Evolutionary conservation across 2,888 invertebrate genomes (phyloP).

Genomic region (Acronicta leporina): DNA sequence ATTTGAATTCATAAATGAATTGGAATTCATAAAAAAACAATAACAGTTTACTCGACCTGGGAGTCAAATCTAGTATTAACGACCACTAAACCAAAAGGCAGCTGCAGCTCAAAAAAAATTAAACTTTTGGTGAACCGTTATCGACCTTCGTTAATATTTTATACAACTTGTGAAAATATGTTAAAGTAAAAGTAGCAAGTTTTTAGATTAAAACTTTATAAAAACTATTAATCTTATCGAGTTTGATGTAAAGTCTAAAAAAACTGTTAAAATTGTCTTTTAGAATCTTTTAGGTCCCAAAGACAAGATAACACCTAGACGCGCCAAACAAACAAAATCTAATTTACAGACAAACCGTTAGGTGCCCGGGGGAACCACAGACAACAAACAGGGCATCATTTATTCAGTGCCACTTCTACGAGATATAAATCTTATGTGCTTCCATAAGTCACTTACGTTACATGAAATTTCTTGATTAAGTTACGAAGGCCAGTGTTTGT

Average conservation of each 20-base stretch:
- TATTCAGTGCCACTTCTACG: constrained; percentile 58
- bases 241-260: constrained; percentile 3
- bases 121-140: too few relatives aligned
- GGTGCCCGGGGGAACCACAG: constrained; percentile 36
- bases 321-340: constrained; percentile 50
- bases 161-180: not conserved
- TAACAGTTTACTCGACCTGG: too few relatives aligned
- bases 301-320: constrained; percentile 14
- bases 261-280: constrained; percentile 14
- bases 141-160: not conserved
- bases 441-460: constrained; percentile 38
- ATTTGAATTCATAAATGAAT: too few relatives aligned
- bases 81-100: too few relatives aligned
- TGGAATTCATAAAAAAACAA: too few relatives aligned
- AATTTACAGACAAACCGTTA: constrained; percentile 59
- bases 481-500: not conserved
- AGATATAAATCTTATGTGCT: constrained; percentile 56
- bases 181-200: not conserved
- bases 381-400: constrained; percentile 55
- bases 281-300: constrained; percentile 5
- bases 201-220: constrained; percentile 3
- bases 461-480: constrained; percentile 23
- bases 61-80: too few relatives aligned
- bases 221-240: not conserved
- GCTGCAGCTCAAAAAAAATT: too few relatives aligned